A percentile compares a stretch with the other conserved stretches of the same genome.
phyloP scores from a whole-genome alignment of 2,888 invertebrate species.

The Diabrotica balteata region DNA sequence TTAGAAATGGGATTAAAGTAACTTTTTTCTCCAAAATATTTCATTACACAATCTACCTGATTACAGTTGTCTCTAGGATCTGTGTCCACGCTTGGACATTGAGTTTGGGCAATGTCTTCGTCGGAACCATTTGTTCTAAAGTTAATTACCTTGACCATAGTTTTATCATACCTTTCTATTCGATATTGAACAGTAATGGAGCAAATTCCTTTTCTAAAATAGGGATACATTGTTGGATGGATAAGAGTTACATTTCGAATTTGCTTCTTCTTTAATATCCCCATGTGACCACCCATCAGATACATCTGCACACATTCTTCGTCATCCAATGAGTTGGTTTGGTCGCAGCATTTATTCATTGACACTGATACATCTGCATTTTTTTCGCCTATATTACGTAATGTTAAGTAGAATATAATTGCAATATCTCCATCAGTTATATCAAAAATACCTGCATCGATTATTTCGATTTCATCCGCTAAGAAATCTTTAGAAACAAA shows the following conservation, averaged over 20 bases:
- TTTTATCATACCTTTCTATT: slow-evolving; percentile 34
- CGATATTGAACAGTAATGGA: slow-evolving; percentile 43
- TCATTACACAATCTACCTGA: slow-evolving; percentile 65
- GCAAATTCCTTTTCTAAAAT: slow-evolving; percentile 47
- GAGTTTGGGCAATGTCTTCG: slow-evolving; percentile 23
- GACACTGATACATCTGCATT: slow-evolving; percentile 46
- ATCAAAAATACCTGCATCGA: slow-evolving; percentile 29
- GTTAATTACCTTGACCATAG: slow-evolving; percentile 36
- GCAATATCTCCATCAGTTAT: slow-evolving; percentile 35
- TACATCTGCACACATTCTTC: slow-evolving; percentile 52
- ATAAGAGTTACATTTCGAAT: slow-evolving; percentile 55
- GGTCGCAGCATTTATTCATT: slow-evolving; percentile 54
- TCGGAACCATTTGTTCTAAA: slow-evolving; percentile 38
- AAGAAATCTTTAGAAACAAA: background rate
- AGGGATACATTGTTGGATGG: slow-evolving; percentile 55
- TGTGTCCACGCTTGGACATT: slow-evolving; percentile 58
- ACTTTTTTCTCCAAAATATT: slow-evolving; percentile 64
- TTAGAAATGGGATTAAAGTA: slow-evolving; percentile 59
- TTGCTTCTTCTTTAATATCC: slow-evolving; percentile 45
- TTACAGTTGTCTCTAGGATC: slow-evolving; percentile 62
- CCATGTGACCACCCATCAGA: slow-evolving; percentile 57
- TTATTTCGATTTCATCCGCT: slow-evolving; percentile 23
- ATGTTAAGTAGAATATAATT: slow-evolving; percentile 29
- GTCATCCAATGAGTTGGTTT: slow-evolving; percentile 41
- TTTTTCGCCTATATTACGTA: slow-evolving; percentile 26